A percentile compares a stretch with the other conserved stretches of the same genome.
Conservation (phyloP, 2,888 invertebrate genomes). For the Dasypogon diadema region DNA sequence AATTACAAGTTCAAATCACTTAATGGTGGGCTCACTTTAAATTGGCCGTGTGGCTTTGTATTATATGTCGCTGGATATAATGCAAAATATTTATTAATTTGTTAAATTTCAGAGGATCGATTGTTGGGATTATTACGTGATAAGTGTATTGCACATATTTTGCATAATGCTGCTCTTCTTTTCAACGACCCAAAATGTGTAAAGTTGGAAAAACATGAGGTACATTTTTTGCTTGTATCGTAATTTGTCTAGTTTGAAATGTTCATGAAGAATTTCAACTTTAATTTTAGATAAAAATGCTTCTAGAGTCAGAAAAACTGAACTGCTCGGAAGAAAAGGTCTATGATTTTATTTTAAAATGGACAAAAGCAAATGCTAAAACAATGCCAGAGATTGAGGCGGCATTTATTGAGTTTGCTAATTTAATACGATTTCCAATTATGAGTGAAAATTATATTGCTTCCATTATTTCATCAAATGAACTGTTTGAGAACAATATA, state of each 20-base stretch:
- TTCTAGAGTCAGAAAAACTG: background rate
- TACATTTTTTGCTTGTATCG: background rate
- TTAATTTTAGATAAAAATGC: background rate
- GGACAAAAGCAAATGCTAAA: background rate
- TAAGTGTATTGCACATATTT: background rate
- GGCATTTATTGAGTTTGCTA: background rate
- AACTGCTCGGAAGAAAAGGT: background rate
- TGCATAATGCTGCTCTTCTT: background rate
- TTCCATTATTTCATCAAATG: background rate
- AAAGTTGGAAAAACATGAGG: background rate
- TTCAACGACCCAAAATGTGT: background rate
- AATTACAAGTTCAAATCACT: too few species aligned
- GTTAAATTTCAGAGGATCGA: background rate
- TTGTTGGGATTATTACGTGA: background rate
- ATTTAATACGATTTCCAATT: background rate
- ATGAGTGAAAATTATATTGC: background rate
- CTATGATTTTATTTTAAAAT: background rate
- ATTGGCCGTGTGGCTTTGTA: too few species aligned
- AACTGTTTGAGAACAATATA: background rate
- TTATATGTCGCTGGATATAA: too few species aligned
- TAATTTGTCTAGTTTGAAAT: too few species aligned
- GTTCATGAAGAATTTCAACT: background rate
- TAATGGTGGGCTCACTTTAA: too few species aligned
- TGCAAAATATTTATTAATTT: too few species aligned
- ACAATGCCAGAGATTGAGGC: background rate